Evolutionary conservation across 2,888 invertebrate genomes (phyloP), one percentile per base, ranked within the genome.

Genomic region (Clitarchus hookeri): DNA sequence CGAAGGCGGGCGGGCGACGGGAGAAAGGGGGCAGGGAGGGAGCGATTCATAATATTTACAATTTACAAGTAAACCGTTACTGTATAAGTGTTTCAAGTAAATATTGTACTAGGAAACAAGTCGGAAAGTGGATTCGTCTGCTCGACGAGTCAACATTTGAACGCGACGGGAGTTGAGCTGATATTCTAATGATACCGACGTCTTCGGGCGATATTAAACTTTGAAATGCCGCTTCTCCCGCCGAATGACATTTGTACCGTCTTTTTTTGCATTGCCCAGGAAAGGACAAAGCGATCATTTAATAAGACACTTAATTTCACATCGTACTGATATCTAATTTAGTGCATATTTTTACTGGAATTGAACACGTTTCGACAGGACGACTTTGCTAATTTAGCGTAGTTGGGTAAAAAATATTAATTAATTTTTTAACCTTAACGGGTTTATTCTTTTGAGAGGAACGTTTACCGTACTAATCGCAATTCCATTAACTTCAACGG

Each of bases 21-120:
- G 6, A 23, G 25, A 3, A 11, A n/a, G 26, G 79, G 25, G 79
- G 82, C 0, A 23, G 82, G 82, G 36, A 23, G 82, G 82, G 82
- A 44, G 82, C 27, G 44, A 82, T 82, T 44, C 82, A 82, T 82
- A 82, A 82, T 82, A 82, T 82, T 82, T 82, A 82, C 82, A 82
- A 82, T 82, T 82, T 82, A 82, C 82, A 82, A 82, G 82, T 82
- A 82, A 82, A 82, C 82, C 82, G 82, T 82, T 82, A 82, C 82
- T 82, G 44, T 82, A 82, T 82, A 82, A 82, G 82, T 82, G 82
- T 82, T 82, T 82, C 82, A 44, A 82, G 82, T 82, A 82, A 82
- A 82, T 82, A 82, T 82, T 82, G 44, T 82, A 82, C 82, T 27
- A 82, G 82, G 44, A 82, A 82, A 82, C 82, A 82, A 82, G 44